Conservation (phyloP, 2,888 invertebrate genomes). For the Pyralis farinalis region DNA sequence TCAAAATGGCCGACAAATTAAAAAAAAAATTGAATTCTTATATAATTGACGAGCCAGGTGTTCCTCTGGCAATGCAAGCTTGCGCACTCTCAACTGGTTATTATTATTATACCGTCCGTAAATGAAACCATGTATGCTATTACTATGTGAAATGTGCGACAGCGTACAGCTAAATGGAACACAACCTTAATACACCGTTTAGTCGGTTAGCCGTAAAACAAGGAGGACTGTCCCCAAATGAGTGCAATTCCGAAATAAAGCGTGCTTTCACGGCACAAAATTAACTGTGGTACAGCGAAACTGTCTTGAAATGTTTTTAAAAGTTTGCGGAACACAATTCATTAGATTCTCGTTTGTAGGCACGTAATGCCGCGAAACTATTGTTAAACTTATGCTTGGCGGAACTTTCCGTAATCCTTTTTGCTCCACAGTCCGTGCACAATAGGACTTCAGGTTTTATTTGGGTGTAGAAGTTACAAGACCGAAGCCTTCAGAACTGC, state of each 20-base stretch:
- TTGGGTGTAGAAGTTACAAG: neutral
- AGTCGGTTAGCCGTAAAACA: slow-evolving; percentile 22
- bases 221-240: slow-evolving; percentile 1
- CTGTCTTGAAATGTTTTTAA: neutral
- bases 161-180: slow-evolving; percentile 31
- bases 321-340: neutral
- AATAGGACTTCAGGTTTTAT: neutral
- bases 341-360: neutral
- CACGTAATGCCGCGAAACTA: neutral
- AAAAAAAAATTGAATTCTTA: too few relatives aligned
- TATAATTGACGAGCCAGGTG: too few relatives aligned
- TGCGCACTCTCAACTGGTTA: too few relatives aligned
- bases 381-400: neutral
- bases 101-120: too few relatives aligned
- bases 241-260: slow-evolving; percentile 1
- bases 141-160: too few relatives aligned
- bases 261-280: neutral
- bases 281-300: neutral
- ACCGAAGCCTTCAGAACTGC: too few relatives aligned
- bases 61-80: too few relatives aligned
- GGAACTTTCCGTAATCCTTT: neutral
- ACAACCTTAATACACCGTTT: slow-evolving; percentile 47
- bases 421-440: neutral
- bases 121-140: too few relatives aligned
- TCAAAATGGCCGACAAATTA: too few relatives aligned